Evolutionary conservation across 2,888 invertebrate species (phyloP).

Genomic region (Lamellibrachia columna): DNA sequence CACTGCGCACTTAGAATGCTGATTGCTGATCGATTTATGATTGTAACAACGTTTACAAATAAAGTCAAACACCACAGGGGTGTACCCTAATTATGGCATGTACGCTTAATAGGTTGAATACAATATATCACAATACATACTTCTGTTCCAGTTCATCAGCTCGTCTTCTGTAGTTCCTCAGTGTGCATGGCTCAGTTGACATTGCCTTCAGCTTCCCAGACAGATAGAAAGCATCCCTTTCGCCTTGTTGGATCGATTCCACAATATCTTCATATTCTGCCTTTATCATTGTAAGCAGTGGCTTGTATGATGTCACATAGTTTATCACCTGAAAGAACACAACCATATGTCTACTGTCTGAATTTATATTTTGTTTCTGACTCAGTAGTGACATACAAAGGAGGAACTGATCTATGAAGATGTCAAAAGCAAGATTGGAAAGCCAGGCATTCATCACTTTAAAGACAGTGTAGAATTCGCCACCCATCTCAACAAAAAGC

Average conservation of each 20-base stretch:
- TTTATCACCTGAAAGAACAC: conserved; percentile 56
- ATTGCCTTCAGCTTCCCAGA: conserved; percentile 61
- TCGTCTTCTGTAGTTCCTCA: conserved; percentile 59
- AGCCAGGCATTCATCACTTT: too few relatives aligned
- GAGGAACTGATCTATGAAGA: too few relatives aligned
- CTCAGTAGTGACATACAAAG: not conserved
- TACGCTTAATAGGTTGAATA: not conserved
- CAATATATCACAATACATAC: conserved; percentile 40
- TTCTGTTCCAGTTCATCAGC: conserved; percentile 62
- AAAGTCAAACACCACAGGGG: too few relatives aligned
- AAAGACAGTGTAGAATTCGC: too few relatives aligned
- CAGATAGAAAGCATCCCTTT: conserved; percentile 58
- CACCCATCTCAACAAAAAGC: too few relatives aligned
- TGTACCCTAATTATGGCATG: not conserved
- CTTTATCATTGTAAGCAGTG: conserved; percentile 59
- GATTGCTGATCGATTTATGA: too few relatives aligned
- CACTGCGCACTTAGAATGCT: too few relatives aligned
- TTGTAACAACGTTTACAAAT: too few relatives aligned
- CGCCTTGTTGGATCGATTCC: conserved; percentile 58
- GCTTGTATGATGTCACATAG: conserved; percentile 61
- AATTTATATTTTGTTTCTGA: too few relatives aligned
- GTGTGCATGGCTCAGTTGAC: conserved; percentile 61
- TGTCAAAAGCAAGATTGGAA: too few relatives aligned
- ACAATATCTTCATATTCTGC: conserved; percentile 64
- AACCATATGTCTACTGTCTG: not conserved